These are phyloP conservation scores for Tringa solitaria DNA, from an alignment of 2,113 vertebrate species.

Conservation along the genomic window DNA sequence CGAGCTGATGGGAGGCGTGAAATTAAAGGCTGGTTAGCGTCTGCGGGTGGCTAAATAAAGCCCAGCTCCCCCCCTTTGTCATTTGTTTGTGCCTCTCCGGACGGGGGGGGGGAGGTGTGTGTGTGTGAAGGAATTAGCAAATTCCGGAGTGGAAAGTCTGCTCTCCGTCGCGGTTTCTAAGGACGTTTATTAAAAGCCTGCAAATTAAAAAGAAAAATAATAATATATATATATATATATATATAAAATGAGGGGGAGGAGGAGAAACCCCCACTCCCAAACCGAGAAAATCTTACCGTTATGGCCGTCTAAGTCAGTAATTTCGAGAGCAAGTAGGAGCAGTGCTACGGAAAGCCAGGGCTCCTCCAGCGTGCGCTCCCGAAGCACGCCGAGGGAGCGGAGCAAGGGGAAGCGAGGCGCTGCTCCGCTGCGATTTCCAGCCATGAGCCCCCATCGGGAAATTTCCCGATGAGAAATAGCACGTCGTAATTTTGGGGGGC, in stretches of 20 bases:
- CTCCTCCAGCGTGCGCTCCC: neutral
- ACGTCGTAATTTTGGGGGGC: neutral
- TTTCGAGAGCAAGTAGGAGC: neutral
- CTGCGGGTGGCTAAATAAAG: neutral
- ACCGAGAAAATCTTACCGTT: constrained; percentile 16
- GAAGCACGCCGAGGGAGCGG: neutral
- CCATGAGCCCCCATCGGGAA: neutral
- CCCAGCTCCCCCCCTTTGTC: neutral
- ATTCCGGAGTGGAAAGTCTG: neutral
- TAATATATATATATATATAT: neutral
- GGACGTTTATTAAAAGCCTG: neutral
- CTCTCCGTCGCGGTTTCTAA: neutral
- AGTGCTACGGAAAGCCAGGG: neutral
- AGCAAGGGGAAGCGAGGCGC: neutral
- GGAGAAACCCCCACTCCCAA: neutral
- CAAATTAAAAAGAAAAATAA: neutral
- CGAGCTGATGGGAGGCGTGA: neutral
- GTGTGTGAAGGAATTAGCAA: neutral
- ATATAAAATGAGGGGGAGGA: neutral
- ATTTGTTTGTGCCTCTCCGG: neutral
- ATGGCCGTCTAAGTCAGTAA: neutral
- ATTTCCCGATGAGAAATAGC: neutral
- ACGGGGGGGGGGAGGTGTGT: neutral
- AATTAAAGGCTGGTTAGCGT: neutral
- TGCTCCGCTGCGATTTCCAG: neutral